Evolutionary conservation across 1,140 invertebrate species (phyloP).

Genomic region (Plodia interpunctella): DNA sequence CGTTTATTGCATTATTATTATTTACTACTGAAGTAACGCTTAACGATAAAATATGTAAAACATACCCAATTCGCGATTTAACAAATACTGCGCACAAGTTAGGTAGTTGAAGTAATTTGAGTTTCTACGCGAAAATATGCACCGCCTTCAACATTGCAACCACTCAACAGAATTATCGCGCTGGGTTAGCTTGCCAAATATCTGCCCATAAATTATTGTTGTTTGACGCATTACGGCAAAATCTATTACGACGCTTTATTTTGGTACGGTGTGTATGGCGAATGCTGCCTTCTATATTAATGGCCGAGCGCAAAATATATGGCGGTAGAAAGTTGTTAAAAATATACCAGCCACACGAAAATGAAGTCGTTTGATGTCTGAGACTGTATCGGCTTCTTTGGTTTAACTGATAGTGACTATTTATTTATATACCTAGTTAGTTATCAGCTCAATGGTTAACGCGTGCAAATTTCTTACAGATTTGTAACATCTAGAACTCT

Average conservation of each 20-base stretch:
- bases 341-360: background rate
- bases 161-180: constrained; percentile 54
- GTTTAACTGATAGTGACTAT: too few species aligned
- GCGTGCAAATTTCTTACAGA: too few species aligned
- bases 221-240: constrained; percentile 67
- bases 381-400: too few species aligned
- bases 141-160: constrained; percentile 38
- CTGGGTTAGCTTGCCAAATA: constrained; percentile 57
- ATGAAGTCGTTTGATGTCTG: background rate
- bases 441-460: too few species aligned
- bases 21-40: too few species aligned
- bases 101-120: constrained; percentile 20
- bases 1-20: too few species aligned
- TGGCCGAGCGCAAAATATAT: constrained; percentile 9
- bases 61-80: too few species aligned
- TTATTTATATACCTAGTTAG: too few species aligned
- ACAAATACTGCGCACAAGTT: constrained; percentile 10
- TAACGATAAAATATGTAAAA: too few species aligned
- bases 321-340: constrained; percentile 5
- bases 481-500: too few species aligned
- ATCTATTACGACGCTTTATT: constrained; percentile 50
- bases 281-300: constrained; percentile 12
- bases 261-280: constrained; percentile 22
- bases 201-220: constrained; percentile 59
- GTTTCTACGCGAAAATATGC: constrained; percentile 17